Percentiles rank a stretch among this genome's conserved stretches.
These are phyloP conservation scores for Scomber japonicus DNA, from an alignment of 2,113 vertebrate species.

Conservation along the genomic window DNA sequence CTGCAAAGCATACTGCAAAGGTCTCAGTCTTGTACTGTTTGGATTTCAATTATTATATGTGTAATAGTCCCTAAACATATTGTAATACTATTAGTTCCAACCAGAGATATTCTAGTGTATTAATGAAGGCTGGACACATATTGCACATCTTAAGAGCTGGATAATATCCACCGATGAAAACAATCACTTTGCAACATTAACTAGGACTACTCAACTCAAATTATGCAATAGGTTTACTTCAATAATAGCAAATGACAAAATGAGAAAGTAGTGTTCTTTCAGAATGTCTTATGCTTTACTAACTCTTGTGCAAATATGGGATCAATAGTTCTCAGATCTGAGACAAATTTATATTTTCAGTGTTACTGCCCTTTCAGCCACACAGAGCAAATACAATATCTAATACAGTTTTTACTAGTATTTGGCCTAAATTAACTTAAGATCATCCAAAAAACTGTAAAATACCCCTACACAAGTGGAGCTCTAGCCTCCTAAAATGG, in stretches of 20 bases:
- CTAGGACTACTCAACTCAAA: not conserved
- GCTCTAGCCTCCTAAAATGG: not conserved
- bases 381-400: not conserved
- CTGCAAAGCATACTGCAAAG: slow-evolving; percentile 43
- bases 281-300: not conserved
- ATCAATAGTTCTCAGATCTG: not conserved
- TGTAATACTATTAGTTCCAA: slow-evolving; percentile 22
- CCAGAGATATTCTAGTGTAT: slow-evolving; percentile 31
- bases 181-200: slow-evolving; percentile 24
- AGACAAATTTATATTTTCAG: not conserved
- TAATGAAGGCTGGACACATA: slow-evolving; percentile 51
- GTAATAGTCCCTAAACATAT: slow-evolving; percentile 47
- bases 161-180: slow-evolving; percentile 13
- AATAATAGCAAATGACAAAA: not conserved
- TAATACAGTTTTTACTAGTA: not conserved
- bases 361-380: not conserved
- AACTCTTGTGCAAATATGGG: not conserved
- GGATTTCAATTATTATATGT: slow-evolving; percentile 49
- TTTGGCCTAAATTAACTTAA: not conserved
- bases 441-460: not conserved
- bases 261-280: not conserved
- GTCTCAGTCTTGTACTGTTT: slow-evolving; percentile 48
- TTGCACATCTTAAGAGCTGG: slow-evolving; percentile 34
- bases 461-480: not conserved
- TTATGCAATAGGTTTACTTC: not conserved